Conservation (phyloP, 2,888 invertebrate species). For the Venustoraphidia nigricollis region DNA sequence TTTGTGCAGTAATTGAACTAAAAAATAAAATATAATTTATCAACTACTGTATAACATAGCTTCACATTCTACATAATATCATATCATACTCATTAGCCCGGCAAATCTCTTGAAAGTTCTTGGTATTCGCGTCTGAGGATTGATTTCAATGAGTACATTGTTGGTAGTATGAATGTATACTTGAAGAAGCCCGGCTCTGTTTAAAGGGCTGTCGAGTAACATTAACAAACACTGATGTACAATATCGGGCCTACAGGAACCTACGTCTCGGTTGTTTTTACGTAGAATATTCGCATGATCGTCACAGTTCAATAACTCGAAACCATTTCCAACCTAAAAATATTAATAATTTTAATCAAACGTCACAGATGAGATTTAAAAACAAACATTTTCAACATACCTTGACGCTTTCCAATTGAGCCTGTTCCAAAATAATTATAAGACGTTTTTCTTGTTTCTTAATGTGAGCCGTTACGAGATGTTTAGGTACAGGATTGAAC, state of each 20-base stretch:
- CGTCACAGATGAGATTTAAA: background rate
- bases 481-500: conserved; percentile 62
- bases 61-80: background rate
- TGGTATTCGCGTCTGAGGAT: conserved; percentile 94
- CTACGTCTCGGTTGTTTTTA: conserved; percentile 75
- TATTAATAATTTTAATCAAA: conserved; percentile 2
- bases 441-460: conserved; percentile 78
- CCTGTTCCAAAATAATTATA: conserved; percentile 83
- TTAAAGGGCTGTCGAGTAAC: conserved; percentile 94
- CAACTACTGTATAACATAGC: background rate
- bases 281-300: conserved; percentile 74
- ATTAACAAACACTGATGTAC: conserved; percentile 94
- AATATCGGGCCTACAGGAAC: conserved; percentile 89
- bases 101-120: conserved; percentile 94
- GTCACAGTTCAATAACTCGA: conserved; percentile 87
- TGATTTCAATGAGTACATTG: conserved; percentile 87
- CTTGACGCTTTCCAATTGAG: conserved; percentile 92
- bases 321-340: conserved; percentile 66
- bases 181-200: conserved; percentile 90
- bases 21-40: conserved; percentile 19
- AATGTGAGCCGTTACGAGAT: conserved; percentile 61
- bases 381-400: conserved; percentile 30
- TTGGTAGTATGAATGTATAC: conserved; percentile 84
- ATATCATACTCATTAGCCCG: conserved; percentile 73
- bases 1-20: conserved; percentile 93